These are phyloP conservation scores for Heloderma charlesbogerti DNA, from an alignment of 2,113 vertebrate species.

Conservation along the genomic window DNA sequence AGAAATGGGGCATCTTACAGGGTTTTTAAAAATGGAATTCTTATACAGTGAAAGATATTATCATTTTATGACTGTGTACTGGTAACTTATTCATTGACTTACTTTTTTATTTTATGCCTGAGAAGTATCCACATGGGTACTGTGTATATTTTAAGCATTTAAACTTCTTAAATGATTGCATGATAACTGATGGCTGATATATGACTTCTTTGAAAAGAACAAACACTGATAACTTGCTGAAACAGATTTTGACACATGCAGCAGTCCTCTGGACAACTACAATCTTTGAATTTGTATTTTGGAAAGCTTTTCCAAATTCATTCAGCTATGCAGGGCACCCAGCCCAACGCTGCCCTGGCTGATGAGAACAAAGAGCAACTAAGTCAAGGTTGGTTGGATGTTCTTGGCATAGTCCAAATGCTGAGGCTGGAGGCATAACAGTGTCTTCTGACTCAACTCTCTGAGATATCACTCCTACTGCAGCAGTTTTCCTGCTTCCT, in stretches of 20 bases:
- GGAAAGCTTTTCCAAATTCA: not conserved
- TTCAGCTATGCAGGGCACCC: not conserved
- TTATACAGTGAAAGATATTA: not conserved
- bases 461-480: not conserved
- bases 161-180: not conserved
- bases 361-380: not conserved
- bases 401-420: not conserved
- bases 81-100: not conserved
- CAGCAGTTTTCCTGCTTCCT: too few species aligned
- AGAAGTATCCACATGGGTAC: not conserved
- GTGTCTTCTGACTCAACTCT: not conserved
- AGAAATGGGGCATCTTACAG: too few species aligned
- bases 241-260: not conserved
- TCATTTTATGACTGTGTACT: not conserved
- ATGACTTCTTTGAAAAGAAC: not conserved
- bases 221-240: not conserved
- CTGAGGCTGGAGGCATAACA: not conserved
- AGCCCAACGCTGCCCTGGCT: not conserved
- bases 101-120: not conserved
- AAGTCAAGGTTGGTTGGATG: not conserved
- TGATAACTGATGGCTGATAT: not conserved
- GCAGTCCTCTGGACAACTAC: not conserved
- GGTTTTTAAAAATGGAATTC: not conserved
- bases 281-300: not conserved
- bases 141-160: not conserved